phyloP scores from a whole-genome alignment of 2,888 invertebrate species.

The Drosophila multiciliata region DNA sequence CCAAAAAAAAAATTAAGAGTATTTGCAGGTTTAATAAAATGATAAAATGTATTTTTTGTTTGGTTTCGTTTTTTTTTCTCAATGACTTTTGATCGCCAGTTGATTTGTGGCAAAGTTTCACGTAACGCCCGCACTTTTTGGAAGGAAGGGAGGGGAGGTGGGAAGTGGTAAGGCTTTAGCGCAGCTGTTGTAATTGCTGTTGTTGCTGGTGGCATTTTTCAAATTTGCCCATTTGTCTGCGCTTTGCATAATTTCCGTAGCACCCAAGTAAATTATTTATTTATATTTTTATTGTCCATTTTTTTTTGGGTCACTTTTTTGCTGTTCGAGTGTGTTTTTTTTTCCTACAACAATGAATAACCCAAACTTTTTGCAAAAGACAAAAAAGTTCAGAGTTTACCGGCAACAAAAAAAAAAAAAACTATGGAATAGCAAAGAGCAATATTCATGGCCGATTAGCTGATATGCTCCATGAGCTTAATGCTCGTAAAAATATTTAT shows the following conservation, averaged over 20 bases:
- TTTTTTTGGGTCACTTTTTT: conserved; percentile 63
- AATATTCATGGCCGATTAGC: conserved; percentile 38
- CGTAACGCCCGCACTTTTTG: conserved; percentile 36
- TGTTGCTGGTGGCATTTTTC: conserved; percentile 71
- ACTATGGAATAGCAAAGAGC: conserved; percentile 23
- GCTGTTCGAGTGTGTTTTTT: conserved; percentile 45
- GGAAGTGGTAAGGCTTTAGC: background rate
- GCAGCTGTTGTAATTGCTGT: conserved; percentile 46
- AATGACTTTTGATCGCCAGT: conserved; percentile 46
- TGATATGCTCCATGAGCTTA: conserved; percentile 4
- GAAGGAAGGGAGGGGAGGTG: background rate
- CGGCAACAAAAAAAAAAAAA: conserved; percentile 23
- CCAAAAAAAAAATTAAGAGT: background rate
- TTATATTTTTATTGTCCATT: conserved; percentile 42
- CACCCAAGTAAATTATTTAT: conserved; percentile 58
- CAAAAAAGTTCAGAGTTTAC: conserved; percentile 71
- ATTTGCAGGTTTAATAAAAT: background rate
- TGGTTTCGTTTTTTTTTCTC: conserved; percentile 30
- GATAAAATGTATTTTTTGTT: background rate
- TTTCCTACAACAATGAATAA: conserved; percentile 35
- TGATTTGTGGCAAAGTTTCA: conserved; percentile 33
- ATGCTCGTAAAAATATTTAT: too few species aligned
- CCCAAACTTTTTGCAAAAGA: conserved; percentile 35
- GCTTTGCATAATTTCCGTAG: conserved; percentile 72
- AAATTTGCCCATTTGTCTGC: conserved; percentile 77